Evolutionary conservation across 1,140 invertebrate species (phyloP).

Genomic region (Drosophila busckii): DNA sequence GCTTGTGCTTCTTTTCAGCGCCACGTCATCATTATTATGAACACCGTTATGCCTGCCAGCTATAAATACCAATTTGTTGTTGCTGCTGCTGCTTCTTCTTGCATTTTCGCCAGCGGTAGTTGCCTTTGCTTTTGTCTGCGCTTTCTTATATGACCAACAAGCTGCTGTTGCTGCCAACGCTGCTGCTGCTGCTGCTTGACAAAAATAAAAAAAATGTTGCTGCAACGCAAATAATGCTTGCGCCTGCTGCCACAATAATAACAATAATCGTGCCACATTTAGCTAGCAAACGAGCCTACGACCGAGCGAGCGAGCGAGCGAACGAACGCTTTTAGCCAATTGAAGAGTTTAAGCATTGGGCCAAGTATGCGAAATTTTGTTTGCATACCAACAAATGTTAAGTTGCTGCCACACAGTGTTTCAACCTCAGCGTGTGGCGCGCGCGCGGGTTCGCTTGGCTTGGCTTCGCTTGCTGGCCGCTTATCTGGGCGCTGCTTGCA

Average conservation of each 20-base stretch:
- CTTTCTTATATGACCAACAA: conserved; percentile 64
- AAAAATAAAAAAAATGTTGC: conserved; percentile 27
- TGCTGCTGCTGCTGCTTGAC: conserved; percentile 14
- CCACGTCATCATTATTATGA: conserved; percentile 76
- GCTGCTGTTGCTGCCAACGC: conserved; percentile 27
- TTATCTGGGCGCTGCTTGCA: conserved; percentile 71
- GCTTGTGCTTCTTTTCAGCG: conserved; percentile 69
- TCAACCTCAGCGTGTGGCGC: conserved; percentile 46
- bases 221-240: conserved; percentile 53
- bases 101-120: conserved; percentile 59
- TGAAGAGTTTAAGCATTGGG: conserved; percentile 77
- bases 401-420: conserved; percentile 48
- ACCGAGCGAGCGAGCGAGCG: no score
- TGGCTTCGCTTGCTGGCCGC: conserved; percentile 38
- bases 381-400: conserved; percentile 66
- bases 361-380: conserved; percentile 78
- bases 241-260: conserved; percentile 60
- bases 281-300: conserved; percentile 45
- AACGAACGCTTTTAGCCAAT: conserved; percentile 65
- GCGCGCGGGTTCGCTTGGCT: no score
- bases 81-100: conserved; percentile 56
- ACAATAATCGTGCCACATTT: conserved; percentile 76
- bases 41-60: conserved; percentile 68
- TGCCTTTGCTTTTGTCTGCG: conserved; percentile 63
- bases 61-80: conserved; percentile 77